Evolutionary conservation across 2,797 vertebrate species (phyloP).

Genomic region (Poeciliopsis gracilis): DNA sequence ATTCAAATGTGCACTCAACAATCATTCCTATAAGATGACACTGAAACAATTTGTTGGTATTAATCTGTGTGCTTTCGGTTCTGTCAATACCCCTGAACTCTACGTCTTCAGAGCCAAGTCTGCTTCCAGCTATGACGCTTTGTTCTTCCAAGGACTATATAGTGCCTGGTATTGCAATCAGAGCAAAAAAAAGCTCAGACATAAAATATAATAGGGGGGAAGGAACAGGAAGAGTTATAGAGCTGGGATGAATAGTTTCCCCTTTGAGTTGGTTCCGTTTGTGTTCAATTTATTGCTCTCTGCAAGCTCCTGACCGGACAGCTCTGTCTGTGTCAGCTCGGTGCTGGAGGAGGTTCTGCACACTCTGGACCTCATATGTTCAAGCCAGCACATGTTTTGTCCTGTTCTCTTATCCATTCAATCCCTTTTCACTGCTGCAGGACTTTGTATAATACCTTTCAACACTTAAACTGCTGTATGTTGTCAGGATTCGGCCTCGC

Average conservation of each 20-base stretch:
- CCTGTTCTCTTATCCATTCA: constrained; percentile 46
- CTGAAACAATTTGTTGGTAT: constrained; percentile 31
- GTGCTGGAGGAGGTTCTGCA: constrained; percentile 51
- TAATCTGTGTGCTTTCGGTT: constrained; percentile 17
- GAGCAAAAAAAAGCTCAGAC: constrained; percentile 65
- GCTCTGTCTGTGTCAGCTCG: constrained; percentile 54
- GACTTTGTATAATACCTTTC: constrained; percentile 43
- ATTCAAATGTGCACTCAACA: constrained; percentile 21
- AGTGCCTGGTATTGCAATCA: constrained; percentile 80
- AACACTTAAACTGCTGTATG: constrained; percentile 34
- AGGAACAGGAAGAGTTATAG: constrained; percentile 76
- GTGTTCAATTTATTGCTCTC: constrained; percentile 76
- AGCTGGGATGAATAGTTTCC: constrained; percentile 76
- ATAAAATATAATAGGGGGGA: constrained; percentile 77
- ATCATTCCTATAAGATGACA: constrained; percentile 49
- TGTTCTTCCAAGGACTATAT: constrained; percentile 75
- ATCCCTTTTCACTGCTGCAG: constrained; percentile 6
- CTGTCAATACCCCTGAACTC: constrained; percentile 26
- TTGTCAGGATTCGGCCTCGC: constrained; percentile 19
- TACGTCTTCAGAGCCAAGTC: constrained; percentile 45
- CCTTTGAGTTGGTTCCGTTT: constrained; percentile 80
- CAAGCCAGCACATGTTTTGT: constrained; percentile 62
- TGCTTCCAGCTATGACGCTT: constrained; percentile 70
- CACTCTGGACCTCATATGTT: constrained; percentile 51
- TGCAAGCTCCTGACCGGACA: constrained; percentile 68